These are phyloP conservation scores for Callyntrura guangdongensis DNA, from an alignment of 2,888 invertebrate species.

Conservation along the genomic window DNA sequence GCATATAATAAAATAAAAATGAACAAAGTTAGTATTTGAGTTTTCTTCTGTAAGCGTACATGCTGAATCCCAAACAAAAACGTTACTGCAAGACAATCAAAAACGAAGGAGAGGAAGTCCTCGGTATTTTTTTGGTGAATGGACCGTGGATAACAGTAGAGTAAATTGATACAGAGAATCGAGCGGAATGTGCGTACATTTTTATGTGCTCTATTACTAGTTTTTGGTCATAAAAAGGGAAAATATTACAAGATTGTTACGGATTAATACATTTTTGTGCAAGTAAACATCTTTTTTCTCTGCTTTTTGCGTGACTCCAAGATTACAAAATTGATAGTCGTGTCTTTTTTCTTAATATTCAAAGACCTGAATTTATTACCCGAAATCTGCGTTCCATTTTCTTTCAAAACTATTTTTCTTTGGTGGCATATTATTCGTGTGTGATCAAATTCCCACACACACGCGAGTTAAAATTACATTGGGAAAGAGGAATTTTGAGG, in stretches of 20 bases:
- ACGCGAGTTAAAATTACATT: no score
- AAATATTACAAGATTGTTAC: no score
- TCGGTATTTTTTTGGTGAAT: background rate
- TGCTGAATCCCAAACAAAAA: background rate
- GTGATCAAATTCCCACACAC: background rate
- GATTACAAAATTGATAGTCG: background rate
- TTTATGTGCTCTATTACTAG: no score
- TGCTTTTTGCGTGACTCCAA: background rate
- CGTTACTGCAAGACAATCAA: background rate
- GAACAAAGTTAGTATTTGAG: background rate
- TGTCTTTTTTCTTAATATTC: background rate
- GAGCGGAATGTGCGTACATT: no score
- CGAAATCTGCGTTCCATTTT: background rate
- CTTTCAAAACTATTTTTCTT: background rate
- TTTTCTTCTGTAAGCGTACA: background rate
- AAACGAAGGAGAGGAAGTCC: background rate
- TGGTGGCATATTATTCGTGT: background rate
- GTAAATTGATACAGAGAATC: background rate
- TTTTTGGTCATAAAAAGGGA: no score
- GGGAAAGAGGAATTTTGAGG: no score
- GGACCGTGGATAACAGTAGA: background rate
- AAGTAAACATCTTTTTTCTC: background rate
- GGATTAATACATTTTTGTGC: no score
- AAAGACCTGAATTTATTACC: no score
- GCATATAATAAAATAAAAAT: slow-evolving; percentile 1